A percentile compares a stretch with the other conserved stretches of the same genome.
phyloP scores from a whole-genome alignment of 1,140 invertebrate genomes.

The Pectinophora gossypiella region DNA sequence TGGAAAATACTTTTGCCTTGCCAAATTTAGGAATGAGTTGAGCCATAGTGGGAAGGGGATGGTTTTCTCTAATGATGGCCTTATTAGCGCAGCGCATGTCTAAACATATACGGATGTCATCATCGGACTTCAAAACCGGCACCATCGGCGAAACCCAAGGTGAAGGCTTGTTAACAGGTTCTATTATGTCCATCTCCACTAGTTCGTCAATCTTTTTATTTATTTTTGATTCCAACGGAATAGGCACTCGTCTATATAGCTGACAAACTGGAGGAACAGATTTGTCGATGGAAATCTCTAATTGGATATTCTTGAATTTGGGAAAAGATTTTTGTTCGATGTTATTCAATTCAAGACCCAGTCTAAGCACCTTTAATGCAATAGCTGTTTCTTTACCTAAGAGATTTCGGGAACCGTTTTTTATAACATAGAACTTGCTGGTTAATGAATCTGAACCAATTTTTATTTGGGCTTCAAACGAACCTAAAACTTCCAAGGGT shows the following conservation, averaged over 20 bases:
- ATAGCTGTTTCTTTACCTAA: slow-evolving; percentile 17
- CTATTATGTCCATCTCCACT: slow-evolving; percentile 19
- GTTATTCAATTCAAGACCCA: slow-evolving; percentile 6
- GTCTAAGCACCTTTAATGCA: slow-evolving; percentile 13
- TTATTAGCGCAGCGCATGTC: slow-evolving; percentile 42
- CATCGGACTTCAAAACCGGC: slow-evolving; percentile 19
- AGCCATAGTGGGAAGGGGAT: slow-evolving; percentile 27
- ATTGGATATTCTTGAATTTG: slow-evolving; percentile 20
- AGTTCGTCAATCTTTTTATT: slow-evolving; percentile 9
- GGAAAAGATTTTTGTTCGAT: slow-evolving; percentile 8
- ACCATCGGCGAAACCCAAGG: slow-evolving; percentile 37
- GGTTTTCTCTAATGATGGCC: slow-evolving; percentile 32
- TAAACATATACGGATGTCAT: slow-evolving; percentile 32
- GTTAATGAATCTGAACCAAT: not conserved
- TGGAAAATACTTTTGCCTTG: slow-evolving; percentile 26
- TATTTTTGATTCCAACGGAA: slow-evolving; percentile 9
- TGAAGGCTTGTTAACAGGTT: slow-evolving; percentile 24
- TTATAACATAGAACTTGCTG: slow-evolving; percentile 16
- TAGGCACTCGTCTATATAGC: slow-evolving; percentile 21
- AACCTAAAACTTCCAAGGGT: not conserved
- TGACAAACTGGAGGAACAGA: slow-evolving; percentile 20
- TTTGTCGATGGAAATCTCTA: slow-evolving; percentile 23
- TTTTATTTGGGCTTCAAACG: slow-evolving; percentile 2
- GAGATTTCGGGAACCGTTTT: slow-evolving; percentile 9
- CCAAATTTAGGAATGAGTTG: slow-evolving; percentile 20